phyloP scores from a whole-genome alignment of 2,888 invertebrate genomes.

The Nasonovia ribisnigri region DNA sequence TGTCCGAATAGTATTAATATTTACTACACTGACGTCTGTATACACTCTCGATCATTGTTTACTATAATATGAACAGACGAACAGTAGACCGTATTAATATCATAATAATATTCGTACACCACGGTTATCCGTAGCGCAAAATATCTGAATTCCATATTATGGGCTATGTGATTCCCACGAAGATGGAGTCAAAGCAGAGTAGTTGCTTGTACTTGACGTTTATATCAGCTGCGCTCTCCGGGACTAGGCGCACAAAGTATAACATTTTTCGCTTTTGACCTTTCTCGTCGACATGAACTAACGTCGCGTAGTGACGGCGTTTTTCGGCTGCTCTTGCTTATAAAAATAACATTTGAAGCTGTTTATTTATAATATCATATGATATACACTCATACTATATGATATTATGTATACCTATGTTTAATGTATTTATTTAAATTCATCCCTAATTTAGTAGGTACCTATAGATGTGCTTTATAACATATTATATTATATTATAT shows the following conservation, averaged over 20 bases:
- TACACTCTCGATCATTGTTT: neutral
- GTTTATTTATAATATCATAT: too few species aligned
- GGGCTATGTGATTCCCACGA: neutral
- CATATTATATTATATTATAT: neutral
- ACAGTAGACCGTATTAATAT: neutral
- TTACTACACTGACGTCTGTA: neutral
- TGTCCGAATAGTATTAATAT: neutral
- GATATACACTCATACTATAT: too few species aligned
- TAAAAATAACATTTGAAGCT: too few species aligned
- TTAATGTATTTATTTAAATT: too few species aligned
- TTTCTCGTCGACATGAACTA: neutral
- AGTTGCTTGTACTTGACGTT: neutral
- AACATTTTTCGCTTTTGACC: constrained; percentile 9
- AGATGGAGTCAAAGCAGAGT: neutral
- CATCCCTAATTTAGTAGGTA: neutral
- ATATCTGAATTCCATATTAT: neutral
- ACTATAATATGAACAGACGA: neutral
- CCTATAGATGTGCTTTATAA: neutral
- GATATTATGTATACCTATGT: neutral
- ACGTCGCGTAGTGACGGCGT: neutral
- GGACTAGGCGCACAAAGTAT: neutral
- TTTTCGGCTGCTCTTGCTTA: neutral
- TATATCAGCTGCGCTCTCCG: neutral
- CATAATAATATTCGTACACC: too few species aligned
- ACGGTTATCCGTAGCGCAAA: neutral